Base-by-base conservation (phyloP, 2,888 invertebrate species). In the Uloborus plumipes region DNA sequence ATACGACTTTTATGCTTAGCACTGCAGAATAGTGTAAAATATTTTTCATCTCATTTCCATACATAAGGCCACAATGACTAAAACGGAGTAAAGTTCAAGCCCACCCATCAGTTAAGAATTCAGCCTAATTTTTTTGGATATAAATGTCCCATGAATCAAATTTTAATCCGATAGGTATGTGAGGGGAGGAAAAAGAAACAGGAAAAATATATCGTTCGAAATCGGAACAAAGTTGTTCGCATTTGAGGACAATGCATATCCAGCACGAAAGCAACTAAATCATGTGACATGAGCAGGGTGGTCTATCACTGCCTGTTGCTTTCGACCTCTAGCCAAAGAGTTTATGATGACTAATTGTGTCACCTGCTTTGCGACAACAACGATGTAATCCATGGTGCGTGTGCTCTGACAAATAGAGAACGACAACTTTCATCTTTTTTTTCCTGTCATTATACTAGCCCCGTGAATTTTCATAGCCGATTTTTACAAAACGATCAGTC, bases 41-140 rank as follows among this genome's bases (percentile, higher is more conserved):
- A 39, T 39, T 7, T 39, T 7, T 39, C 11, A 39, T 11, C 9
- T 39, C 18, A 55, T 65, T 74, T 74, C 74, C 74, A 61, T 77
- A 62, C 49, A 62, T 64, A 77, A 77, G 77, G 77, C 71, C 77
- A 77, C 26, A 64, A 20, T 26, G 62, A 58, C 77, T 65, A 55
- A 77, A 77, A 55, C 71, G 59, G 76, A 76, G 76, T 76, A 77
- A 77, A 77, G 67, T 69, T 73, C 73, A 80, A 72, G 72, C 53
- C 58, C 72, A 65, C 51, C 39, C 67, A 72, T 47, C 67, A 61
- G 50, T 69, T 47, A 47, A 64, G 49, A 64, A 64, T 64, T 69
- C 67, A 80, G 72, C 73, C 79, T 73, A 62, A 70, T 77, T 77
- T 73, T 69, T 65, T 73, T 80, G 67, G 73, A 77, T 50, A 39